Conservation (phyloP, 1,140 invertebrate genomes). For the Metaphire vulgaris region DNA sequence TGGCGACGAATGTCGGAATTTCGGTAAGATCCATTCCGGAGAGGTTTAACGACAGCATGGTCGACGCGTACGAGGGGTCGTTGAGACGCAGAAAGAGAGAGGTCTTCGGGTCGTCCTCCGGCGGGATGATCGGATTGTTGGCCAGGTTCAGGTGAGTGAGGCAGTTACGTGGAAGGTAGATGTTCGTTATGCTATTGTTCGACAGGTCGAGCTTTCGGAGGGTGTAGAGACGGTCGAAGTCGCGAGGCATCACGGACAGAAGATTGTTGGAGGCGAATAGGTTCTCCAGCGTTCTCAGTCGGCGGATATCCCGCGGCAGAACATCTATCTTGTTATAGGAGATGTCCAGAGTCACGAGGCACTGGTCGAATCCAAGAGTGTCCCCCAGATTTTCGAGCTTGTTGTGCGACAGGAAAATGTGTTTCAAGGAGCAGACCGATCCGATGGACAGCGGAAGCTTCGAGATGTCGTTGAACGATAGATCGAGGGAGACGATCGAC, state of each 20-base stretch:
- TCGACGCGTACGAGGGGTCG: slow-evolving; percentile 40
- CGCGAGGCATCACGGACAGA: slow-evolving; percentile 40
- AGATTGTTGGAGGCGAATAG: slow-evolving; percentile 43
- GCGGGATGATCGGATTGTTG: slow-evolving; percentile 37
- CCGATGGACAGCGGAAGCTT: slow-evolving; percentile 44
- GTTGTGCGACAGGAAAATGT: slow-evolving; percentile 47
- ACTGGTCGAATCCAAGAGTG: slow-evolving; percentile 36
- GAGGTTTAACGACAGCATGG: slow-evolving; percentile 39
- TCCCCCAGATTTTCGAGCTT: slow-evolving; percentile 40
- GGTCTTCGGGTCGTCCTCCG: slow-evolving; percentile 39
- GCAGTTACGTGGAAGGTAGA: slow-evolving; percentile 39
- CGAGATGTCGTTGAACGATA: slow-evolving; percentile 44
- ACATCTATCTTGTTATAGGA: slow-evolving; percentile 41
- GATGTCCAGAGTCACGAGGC: slow-evolving; percentile 40
- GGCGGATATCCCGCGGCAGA: slow-evolving; percentile 37
- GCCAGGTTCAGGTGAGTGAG: slow-evolving; percentile 40
- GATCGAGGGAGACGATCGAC: slow-evolving; percentile 38
- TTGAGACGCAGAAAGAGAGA: slow-evolving; percentile 42
- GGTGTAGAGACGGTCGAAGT: slow-evolving; percentile 42
- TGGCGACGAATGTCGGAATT: slow-evolving; percentile 32
- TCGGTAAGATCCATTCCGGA: slow-evolving; percentile 42
- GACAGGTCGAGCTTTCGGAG: slow-evolving; percentile 37
- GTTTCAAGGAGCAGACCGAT: slow-evolving; percentile 38
- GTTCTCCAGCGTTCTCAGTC: slow-evolving; percentile 42
- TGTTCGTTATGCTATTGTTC: slow-evolving; percentile 39